Conservation (phyloP, 2,888 invertebrate genomes). For the Eubasilissa splendida region DNA sequence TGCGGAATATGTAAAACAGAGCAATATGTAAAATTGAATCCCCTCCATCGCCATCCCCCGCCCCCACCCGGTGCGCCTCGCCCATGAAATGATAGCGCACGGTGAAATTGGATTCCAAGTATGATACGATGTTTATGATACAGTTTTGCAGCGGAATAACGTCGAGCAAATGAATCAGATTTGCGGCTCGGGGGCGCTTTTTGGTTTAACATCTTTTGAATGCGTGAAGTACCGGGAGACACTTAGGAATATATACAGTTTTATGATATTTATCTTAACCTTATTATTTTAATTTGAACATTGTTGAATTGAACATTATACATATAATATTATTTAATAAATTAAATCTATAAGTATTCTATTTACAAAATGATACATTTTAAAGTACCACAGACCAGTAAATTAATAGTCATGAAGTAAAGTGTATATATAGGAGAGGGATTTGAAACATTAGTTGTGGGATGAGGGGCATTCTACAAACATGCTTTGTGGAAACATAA, state of each 20-base stretch:
- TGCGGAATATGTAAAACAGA: constrained; percentile 40
- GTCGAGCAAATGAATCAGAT: constrained; percentile 47
- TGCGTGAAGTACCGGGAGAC: background rate
- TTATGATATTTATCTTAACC: too few relatives aligned
- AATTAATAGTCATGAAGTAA: too few relatives aligned
- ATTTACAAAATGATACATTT: too few relatives aligned
- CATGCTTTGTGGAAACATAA: too few relatives aligned
- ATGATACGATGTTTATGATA: constrained; percentile 55
- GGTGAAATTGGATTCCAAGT: constrained; percentile 57
- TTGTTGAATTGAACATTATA: too few relatives aligned
- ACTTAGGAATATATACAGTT: background rate
- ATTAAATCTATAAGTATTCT: too few relatives aligned
- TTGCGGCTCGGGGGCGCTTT: constrained; percentile 26
- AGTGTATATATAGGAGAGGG: too few relatives aligned
- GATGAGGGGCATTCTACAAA: too few relatives aligned
- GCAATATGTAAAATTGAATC: constrained; percentile 52
- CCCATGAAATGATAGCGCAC: constrained; percentile 49
- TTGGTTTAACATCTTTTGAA: background rate
- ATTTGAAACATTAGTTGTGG: too few relatives aligned
- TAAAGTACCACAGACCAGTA: too few relatives aligned
- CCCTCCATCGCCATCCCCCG: constrained; percentile 26
- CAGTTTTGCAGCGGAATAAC: constrained; percentile 49
- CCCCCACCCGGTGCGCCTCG: constrained; percentile 19
- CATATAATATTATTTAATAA: too few relatives aligned
- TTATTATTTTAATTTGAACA: too few relatives aligned